Conservation (phyloP, 2,888 invertebrate genomes). For the Drosophila subquinaria region DNA sequence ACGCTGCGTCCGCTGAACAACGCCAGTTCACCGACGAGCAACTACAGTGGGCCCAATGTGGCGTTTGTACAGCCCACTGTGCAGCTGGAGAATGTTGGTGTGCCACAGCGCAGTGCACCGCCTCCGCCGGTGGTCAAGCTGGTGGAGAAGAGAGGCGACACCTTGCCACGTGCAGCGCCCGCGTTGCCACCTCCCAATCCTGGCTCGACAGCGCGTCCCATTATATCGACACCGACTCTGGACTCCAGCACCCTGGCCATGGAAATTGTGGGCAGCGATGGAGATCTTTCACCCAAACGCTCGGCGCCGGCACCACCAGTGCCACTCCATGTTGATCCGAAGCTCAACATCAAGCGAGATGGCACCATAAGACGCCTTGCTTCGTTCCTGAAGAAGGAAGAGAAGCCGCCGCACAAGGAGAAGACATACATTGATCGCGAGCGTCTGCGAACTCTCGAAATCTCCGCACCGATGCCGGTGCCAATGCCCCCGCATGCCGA, state of each 20-base stretch:
- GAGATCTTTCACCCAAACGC: constrained; percentile 86
- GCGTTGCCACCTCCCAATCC: constrained; percentile 89
- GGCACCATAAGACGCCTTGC: constrained; percentile 90
- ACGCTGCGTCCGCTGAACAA: constrained; percentile 87
- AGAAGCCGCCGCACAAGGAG: constrained; percentile 88
- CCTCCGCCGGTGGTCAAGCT: constrained; percentile 88
- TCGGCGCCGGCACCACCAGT: constrained; percentile 87
- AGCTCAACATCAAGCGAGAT: constrained; percentile 87
- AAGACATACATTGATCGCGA: constrained; percentile 90
- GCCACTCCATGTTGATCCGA: constrained; percentile 84
- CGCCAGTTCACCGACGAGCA: constrained; percentile 76
- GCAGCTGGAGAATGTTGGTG: constrained; percentile 75
- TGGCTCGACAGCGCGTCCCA: constrained; percentile 89
- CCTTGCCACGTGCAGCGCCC: constrained; percentile 83
- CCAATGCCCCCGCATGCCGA: constrained; percentile 85
- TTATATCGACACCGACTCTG: constrained; percentile 93
- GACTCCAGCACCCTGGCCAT: constrained; percentile 89
- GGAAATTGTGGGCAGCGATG: constrained; percentile 59
- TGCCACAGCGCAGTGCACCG: constrained; percentile 87
- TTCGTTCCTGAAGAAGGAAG: constrained; percentile 90
- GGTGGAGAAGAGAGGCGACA: constrained; percentile 59
- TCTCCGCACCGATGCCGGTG: constrained; percentile 92
- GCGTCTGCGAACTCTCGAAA: constrained; percentile 90
- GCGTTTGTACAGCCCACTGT: constrained; percentile 86
- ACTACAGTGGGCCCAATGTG: constrained; percentile 86